phyloP scores from a whole-genome alignment of 2,113 vertebrate species.

The Rattus rattus region DNA sequence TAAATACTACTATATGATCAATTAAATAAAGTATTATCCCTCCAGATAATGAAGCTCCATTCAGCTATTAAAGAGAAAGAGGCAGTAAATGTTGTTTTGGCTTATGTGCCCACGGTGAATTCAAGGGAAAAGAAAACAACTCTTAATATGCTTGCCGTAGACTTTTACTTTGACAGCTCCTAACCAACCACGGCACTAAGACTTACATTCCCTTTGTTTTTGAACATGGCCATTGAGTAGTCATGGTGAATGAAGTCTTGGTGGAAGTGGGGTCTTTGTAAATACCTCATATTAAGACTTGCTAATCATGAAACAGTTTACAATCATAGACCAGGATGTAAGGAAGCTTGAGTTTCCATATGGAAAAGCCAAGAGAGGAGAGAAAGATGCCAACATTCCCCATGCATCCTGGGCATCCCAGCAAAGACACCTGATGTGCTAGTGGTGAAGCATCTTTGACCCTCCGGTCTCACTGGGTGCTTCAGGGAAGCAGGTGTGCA shows the following conservation, averaged over 20 bases:
- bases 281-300: background rate
- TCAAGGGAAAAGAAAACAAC: background rate
- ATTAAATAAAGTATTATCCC: background rate
- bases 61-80: background rate
- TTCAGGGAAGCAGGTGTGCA: background rate
- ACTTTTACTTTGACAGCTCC: background rate
- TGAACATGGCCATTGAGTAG: background rate
- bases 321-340: background rate
- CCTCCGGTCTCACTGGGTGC: background rate
- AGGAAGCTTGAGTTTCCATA: background rate
- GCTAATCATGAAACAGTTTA: background rate
- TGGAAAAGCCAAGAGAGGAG: background rate
- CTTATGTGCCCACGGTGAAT: background rate
- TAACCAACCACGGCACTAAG: background rate
- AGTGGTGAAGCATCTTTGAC: background rate
- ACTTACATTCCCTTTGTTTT: background rate
- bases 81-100: background rate
- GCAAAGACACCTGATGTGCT: background rate
- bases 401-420: background rate
- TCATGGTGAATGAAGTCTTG: background rate
- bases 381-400: background rate
- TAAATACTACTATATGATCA: conserved; percentile 20
- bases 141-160: background rate
- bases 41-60: background rate
- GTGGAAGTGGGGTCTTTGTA: background rate